Base-by-base conservation (phyloP, 2,113 vertebrate genomes). In the Paramormyrops kingsleyae region DNA sequence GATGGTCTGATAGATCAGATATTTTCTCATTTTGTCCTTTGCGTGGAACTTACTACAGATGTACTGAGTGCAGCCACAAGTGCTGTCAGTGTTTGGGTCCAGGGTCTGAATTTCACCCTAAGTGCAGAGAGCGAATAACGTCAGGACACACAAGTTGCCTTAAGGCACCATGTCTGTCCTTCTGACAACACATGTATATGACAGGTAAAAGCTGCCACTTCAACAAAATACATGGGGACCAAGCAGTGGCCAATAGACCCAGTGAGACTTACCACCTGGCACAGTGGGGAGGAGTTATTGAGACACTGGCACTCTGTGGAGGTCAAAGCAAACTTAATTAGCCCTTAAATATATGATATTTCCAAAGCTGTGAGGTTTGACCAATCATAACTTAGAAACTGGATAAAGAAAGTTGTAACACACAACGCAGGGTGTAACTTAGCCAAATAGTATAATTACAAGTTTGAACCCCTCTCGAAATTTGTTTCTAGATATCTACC, bases 241-340 rank as follows among this genome's bases (percentile, higher is more conserved):
- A 62, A 5, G 39, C 31, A 46, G 53, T 1, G 24, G 5, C 12
- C 27, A 86, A 90, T 90, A 92, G 92, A 90, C 92, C 74, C 24
- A 52, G 80, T 39, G 59, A 52, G n/a, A 95, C 99, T 97, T 96
- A 99, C 99, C 96, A 97, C 94, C 93, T 96, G 95, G 94, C 99
- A 99, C 77, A 94, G 93, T 90, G 96, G 94, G 77, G 91, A 83
- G 88, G 96, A 91, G 93, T 92, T 84, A 56, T 97, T 97, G 92
- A 97, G 96, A 96, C 99, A 99, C 91, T 94, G 97, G 94, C 98
- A 99, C 95, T 98, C 99, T 99, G 94, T 24, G 91, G 89, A 90
- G 42, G 56, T 92, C 87, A 89, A 90, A 93, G 87, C 47, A 92
- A 92, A 46, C 70, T 88, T 56, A 31, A 5, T 62, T 50, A 3